phyloP scores from a whole-genome alignment of 2,888 invertebrate species.

The Cenopis cana region DNA sequence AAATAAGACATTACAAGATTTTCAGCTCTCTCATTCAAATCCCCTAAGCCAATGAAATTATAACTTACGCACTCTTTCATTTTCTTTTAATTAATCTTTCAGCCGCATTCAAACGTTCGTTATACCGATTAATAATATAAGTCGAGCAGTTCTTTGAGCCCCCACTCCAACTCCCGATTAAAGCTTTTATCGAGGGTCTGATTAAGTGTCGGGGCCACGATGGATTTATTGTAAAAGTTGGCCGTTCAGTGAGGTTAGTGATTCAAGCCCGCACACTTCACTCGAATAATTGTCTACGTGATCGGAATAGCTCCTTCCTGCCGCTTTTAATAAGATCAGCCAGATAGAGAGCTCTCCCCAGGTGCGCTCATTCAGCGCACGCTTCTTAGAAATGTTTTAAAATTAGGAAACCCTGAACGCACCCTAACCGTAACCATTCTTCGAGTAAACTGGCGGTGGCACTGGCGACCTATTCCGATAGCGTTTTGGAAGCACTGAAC shows the following conservation, averaged over 20 bases:
- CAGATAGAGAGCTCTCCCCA: slow-evolving; percentile 75
- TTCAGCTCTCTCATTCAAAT: slow-evolving; percentile 1
- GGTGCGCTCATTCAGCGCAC: slow-evolving; percentile 53
- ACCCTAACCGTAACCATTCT: slow-evolving; percentile 11
- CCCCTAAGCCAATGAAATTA: slow-evolving; percentile 17
- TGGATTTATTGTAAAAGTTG: slow-evolving; percentile 85
- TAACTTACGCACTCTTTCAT: slow-evolving; percentile 31
- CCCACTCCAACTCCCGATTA: slow-evolving; percentile 79
- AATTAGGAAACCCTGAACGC: slow-evolving; percentile 32
- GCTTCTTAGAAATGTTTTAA: slow-evolving; percentile 33
- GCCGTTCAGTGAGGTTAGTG: slow-evolving; percentile 82
- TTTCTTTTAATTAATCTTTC: slow-evolving; percentile 42
- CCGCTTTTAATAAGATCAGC: slow-evolving; percentile 76
- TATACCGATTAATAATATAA: slow-evolving; percentile 44
- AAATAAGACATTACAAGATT: no score
- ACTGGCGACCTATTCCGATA: neutral
- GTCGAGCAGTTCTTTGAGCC: slow-evolving; percentile 55
- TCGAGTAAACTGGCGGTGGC: slow-evolving; percentile 20
- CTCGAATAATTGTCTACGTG: slow-evolving; percentile 85
- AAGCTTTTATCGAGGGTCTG: slow-evolving; percentile 83
- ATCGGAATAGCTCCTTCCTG: slow-evolving; percentile 75
- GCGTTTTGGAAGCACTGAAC: neutral
- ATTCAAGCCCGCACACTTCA: slow-evolving; percentile 83
- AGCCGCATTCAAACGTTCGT: slow-evolving; percentile 30
- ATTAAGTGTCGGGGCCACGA: slow-evolving; percentile 83